Conservation (phyloP, 2,113 vertebrate genomes). For the Cebus imitator region DNA sequence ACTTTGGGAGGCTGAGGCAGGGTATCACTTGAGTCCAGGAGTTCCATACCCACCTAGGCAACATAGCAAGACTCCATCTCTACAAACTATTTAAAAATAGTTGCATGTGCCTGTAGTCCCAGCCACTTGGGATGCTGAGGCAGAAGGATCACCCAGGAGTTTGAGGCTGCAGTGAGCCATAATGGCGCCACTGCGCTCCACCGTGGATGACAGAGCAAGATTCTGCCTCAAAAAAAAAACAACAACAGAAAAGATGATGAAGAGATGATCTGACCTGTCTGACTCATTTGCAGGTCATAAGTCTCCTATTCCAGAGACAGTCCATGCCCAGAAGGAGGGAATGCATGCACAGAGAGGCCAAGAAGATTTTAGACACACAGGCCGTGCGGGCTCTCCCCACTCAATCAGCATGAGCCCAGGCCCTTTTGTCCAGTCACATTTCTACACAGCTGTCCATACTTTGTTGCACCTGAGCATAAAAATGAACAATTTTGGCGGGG, state of each 20-base stretch:
- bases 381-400: not conserved
- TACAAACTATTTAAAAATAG: not conserved
- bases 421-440: not conserved
- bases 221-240: not conserved
- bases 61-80: not conserved
- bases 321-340: not conserved
- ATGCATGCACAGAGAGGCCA: not conserved
- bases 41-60: not conserved
- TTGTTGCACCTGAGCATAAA: not conserved
- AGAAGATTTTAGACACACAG: not conserved
- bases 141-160: not conserved
- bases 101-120: not conserved
- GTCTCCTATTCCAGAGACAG: not conserved
- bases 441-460: not conserved
- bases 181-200: not conserved
- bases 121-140: not conserved
- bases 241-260: not conserved
- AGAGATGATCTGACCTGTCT: not conserved
- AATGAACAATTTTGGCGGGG: not conserved
- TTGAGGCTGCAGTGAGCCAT: not conserved
- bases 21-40: not conserved
- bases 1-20: not conserved
- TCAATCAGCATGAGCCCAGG: not conserved
- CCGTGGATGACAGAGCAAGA: not conserved
- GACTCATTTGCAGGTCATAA: not conserved